phyloP scores from a whole-genome alignment of 2,797 vertebrate species.

The Malurus splendens region DNA sequence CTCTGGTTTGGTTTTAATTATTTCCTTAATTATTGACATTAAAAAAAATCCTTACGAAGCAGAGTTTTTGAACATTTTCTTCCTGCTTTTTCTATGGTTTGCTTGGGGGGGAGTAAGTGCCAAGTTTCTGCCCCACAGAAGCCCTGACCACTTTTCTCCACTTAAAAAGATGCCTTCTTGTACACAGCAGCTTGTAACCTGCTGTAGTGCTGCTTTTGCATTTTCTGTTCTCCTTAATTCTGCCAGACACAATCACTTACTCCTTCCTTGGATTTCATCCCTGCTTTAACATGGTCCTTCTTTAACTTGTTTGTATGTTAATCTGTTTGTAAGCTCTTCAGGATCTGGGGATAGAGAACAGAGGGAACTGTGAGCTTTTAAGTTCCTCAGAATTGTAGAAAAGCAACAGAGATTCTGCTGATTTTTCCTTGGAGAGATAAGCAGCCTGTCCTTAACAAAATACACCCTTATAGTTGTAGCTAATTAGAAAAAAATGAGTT shows the following conservation, averaged over 20 bases:
- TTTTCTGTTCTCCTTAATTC: not conserved
- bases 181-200: not conserved
- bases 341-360: not conserved
- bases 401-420: not conserved
- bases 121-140: fast-evolving
- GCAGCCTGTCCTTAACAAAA: not conserved
- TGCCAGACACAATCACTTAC: not conserved
- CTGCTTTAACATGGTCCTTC: not conserved
- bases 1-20: not conserved
- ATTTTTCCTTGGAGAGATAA: not conserved
- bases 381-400: not conserved
- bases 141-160: fast-evolving
- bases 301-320: not conserved
- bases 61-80: not conserved
- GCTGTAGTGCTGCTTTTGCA: fast-evolving
- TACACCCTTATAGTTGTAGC: not conserved
- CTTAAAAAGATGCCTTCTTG: not conserved
- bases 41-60: not conserved
- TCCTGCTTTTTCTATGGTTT: not conserved
- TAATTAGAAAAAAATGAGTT: not conserved
- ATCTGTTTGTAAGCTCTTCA: not conserved
- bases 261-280: not conserved
- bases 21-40: not conserved
- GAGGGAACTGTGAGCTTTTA: not conserved
- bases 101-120: not conserved